Conservation (phyloP, 2,888 invertebrate genomes). For the Phasia obesa region DNA sequence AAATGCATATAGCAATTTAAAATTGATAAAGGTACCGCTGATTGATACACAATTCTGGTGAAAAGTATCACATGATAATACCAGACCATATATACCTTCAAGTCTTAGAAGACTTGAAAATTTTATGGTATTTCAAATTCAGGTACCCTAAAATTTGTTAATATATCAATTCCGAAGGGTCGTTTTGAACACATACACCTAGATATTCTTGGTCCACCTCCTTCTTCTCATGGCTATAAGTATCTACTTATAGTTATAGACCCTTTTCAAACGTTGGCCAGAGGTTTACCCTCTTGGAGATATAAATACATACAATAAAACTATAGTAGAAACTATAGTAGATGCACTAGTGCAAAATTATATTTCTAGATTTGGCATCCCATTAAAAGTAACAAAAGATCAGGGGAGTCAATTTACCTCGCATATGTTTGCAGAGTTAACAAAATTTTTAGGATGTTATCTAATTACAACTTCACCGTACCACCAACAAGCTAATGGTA, state of each 20-base stretch:
- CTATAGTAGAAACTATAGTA: too few relatives aligned
- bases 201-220: not conserved
- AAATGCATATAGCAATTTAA: too few relatives aligned
- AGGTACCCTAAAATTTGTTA: not conserved
- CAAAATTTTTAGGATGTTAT: not conserved
- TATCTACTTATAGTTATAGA: not conserved
- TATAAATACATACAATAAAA: not conserved
- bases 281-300: not conserved
- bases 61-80: too few relatives aligned
- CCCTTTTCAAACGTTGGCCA: not conserved
- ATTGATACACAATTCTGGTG: too few relatives aligned
- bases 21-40: too few relatives aligned
- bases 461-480: too few relatives aligned
- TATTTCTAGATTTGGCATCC: not conserved
- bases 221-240: not conserved
- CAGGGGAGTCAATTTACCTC: not conserved
- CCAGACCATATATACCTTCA: too few relatives aligned
- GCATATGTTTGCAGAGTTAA: not conserved
- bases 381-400: not conserved
- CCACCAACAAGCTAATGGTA: not conserved
- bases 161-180: not conserved
- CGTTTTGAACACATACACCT: not conserved
- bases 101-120: constrained; percentile 1
- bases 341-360: not conserved
- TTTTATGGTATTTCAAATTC: not conserved